Percentiles rank a stretch among this genome's conserved stretches.
Evolutionary conservation across 2,797 vertebrate genomes (phyloP).

Genomic region (Austrolebias charrua): DNA sequence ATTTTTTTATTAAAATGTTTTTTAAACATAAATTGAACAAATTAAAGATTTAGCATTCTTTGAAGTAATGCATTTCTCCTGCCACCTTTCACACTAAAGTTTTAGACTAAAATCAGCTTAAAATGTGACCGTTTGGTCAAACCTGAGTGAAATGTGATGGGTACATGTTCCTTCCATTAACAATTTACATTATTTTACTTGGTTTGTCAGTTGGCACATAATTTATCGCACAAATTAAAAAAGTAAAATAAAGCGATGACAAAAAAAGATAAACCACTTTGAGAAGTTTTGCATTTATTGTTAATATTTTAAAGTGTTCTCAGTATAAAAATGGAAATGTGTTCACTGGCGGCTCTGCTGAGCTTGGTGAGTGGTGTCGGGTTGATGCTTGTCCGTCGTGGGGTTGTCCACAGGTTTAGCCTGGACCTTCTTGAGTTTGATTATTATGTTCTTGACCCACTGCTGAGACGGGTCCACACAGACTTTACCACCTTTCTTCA

Average conservation of each 20-base stretch:
- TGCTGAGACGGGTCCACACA: background rate
- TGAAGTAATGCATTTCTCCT: too few relatives aligned
- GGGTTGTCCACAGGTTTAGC: too few relatives aligned
- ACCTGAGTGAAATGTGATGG: too few relatives aligned
- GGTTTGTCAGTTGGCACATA: background rate
- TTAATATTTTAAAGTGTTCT: background rate
- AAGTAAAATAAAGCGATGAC: background rate
- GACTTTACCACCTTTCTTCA: accelerated
- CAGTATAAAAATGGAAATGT: background rate
- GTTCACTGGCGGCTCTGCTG: background rate
- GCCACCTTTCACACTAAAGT: too few relatives aligned
- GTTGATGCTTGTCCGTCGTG: too few relatives aligned
- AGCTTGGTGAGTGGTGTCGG: background rate
- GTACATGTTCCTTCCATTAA: too few relatives aligned
- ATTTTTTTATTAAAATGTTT: too few relatives aligned
- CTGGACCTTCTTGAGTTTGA: accelerated
- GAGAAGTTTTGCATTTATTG: background rate
- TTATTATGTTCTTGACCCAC: constrained; percentile 45
- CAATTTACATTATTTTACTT: too few relatives aligned
- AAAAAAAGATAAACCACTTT: background rate
- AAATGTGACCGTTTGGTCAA: too few relatives aligned
- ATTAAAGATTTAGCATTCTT: too few relatives aligned
- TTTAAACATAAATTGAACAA: too few relatives aligned
- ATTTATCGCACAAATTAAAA: background rate
- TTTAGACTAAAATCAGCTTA: too few relatives aligned